Base-by-base conservation (phyloP, 2,113 vertebrate species). In the Thryonomys swinderianus region DNA sequence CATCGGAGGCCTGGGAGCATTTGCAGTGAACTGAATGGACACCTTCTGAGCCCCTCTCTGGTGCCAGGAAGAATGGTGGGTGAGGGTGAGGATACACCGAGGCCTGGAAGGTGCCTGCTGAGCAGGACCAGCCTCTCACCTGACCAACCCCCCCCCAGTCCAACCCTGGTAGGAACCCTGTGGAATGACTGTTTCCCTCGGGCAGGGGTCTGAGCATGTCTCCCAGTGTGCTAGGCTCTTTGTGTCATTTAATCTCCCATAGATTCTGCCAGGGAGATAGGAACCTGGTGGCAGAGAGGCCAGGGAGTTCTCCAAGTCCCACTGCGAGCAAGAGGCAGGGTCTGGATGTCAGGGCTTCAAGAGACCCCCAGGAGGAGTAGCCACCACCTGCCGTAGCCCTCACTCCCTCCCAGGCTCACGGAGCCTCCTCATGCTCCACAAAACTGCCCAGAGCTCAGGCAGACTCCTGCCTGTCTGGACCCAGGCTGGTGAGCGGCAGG, bases 401-500 rank as follows among this genome's bases (percentile, higher is more conserved):
- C 64, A 53, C 48, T 14, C 21, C 82, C 67, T 3, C 51, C 85
- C 32, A 30, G 78, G 80, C 45, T 61, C 59, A 23, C 1, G 2
- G 21, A 53, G 81, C 30, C 80, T 32, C 34, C 93, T 62, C 40
- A 79, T 18, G 13, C 51, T 18, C 57, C 67, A 32, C 85, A 66
- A 20, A 85, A 81, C 78, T 83, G 55, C 59, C 79, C 79, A 53
- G 86, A 76, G 48, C 71, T 73, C 21, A 0, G 62, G 76, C 87
- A 53, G 42, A 79, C 27, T 76, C 59, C 59, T 66, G 61, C 85
- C 83, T 66, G 88, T 85, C 89, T 37, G 32, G 57, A 42, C 71
- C 40, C 40, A 40, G 11, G 51, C 57, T 45, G 64, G 51, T 37
- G 40, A 71, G 87, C 90, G 57, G 53, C 69, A 93, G 86, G 61